A percentile compares a stretch with the other conserved stretches of the same genome.
Conservation (phyloP, 2,113 vertebrate species). For the Prietella phreatophila region DNA sequence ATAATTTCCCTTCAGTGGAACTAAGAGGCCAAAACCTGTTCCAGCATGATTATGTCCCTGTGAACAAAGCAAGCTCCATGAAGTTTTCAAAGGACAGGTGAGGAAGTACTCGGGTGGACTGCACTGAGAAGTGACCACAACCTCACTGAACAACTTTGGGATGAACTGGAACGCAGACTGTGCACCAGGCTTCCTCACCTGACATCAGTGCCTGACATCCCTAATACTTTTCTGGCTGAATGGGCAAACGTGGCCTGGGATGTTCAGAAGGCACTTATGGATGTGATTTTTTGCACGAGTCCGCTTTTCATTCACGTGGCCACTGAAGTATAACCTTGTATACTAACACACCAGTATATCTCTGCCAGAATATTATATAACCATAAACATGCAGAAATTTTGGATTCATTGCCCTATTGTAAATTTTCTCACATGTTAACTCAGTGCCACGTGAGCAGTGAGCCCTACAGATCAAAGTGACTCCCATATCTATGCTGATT, state of each 20-base stretch:
- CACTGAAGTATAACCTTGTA: background rate
- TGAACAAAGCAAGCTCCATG: background rate
- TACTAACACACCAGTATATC: background rate
- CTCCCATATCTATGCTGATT: conserved; percentile 21
- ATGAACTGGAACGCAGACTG: background rate
- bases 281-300: background rate
- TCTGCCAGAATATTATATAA: background rate
- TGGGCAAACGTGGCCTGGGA: background rate
- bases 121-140: background rate
- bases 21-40: background rate
- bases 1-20: background rate
- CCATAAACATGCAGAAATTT: background rate
- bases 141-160: background rate
- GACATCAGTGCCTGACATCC: background rate
- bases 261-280: no score
- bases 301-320: background rate
- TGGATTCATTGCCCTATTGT: background rate
- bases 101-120: background rate
- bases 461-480: conserved; percentile 19
- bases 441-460: background rate
- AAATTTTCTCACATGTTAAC: conserved; percentile 16
- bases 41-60: background rate
- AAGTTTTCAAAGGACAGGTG: background rate
- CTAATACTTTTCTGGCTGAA: background rate
- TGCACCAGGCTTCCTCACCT: background rate